Conservation (phyloP, 2,888 invertebrate species). For the Frankliniella fusca region DNA sequence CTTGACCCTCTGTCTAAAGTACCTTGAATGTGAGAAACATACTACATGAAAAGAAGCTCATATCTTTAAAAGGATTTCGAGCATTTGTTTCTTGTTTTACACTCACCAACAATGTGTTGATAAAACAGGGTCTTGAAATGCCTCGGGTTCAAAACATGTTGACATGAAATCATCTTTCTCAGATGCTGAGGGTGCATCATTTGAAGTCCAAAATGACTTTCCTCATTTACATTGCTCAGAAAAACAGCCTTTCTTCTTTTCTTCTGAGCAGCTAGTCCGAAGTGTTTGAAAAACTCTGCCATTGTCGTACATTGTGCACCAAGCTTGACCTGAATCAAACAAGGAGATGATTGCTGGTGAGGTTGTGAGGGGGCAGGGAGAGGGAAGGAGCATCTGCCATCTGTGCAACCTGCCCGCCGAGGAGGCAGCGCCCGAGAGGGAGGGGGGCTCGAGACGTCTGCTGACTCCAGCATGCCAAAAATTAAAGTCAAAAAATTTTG, state of each 20-base stretch:
- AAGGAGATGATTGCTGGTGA: no score
- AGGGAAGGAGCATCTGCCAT: no score
- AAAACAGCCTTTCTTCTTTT: slow-evolving; percentile 5
- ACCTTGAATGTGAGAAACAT: not conserved
- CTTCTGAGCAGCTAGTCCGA: not conserved
- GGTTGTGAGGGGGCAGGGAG: no score
- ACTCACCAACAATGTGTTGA: slow-evolving; percentile 5
- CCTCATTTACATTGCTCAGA: slow-evolving; percentile 11
- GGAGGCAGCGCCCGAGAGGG: no score
- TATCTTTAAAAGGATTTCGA: not conserved
- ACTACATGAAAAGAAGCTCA: not conserved
- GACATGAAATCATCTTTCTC: slow-evolving; percentile 16
- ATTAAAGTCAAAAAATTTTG: no score
- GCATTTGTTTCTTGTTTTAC: slow-evolving; percentile 7
- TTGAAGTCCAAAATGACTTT: not conserved
- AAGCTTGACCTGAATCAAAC: no score
- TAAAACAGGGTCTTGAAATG: slow-evolving; percentile 8
- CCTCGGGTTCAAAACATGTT: not conserved
- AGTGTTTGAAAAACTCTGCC: slow-evolving; percentile 15
- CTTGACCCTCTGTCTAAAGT: not conserved
- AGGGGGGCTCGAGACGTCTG: no score
- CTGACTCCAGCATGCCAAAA: no score
- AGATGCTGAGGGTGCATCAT: not conserved
- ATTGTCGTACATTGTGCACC: not conserved
- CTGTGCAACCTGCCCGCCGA: no score